phyloP scores from a whole-genome alignment of 2,797 vertebrate genomes.

The Pagetopsis macropterus region DNA sequence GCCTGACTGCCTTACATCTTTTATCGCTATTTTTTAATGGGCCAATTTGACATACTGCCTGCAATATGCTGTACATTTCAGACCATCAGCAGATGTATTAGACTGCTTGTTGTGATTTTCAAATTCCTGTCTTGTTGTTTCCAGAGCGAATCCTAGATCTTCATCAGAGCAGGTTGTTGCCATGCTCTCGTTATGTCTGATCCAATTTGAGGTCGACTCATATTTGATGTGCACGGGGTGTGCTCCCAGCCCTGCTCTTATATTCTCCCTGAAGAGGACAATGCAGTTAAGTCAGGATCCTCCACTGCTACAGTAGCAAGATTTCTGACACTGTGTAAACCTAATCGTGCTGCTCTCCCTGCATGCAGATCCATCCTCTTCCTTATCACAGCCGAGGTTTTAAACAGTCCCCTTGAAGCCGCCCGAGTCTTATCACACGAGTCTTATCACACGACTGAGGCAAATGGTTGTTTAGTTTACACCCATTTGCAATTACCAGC shows the following conservation, averaged over 20 bases:
- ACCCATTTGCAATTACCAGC: constrained; percentile 63
- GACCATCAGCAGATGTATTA: constrained; percentile 18
- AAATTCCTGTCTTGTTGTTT: constrained; percentile 55
- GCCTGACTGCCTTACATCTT: constrained; percentile 36
- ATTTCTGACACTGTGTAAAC: constrained; percentile 60
- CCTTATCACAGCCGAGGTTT: constrained; percentile 31
- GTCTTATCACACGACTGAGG: constrained; percentile 61
- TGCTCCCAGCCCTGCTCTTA: constrained; percentile 48
- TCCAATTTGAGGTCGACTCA: constrained; percentile 62
- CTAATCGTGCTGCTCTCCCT: constrained; percentile 36
- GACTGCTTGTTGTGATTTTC: constrained; percentile 54
- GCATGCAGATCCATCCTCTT: constrained; percentile 41
- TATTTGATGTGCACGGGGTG: constrained; percentile 71
- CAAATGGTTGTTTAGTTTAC: constrained; percentile 64
- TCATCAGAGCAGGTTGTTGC: constrained; percentile 66
- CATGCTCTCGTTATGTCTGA: constrained; percentile 69
- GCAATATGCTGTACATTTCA: constrained; percentile 20
- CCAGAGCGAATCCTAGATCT: constrained; percentile 52
- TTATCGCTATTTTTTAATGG: constrained; percentile 51
- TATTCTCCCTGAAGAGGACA: constrained; percentile 61
- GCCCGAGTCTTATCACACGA: constrained; percentile 57
- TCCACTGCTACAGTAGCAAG: constrained; percentile 32
- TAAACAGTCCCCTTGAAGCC: constrained; percentile 58
- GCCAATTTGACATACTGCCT: constrained; percentile 27
- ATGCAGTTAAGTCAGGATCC: constrained; percentile 52